phyloP scores from a whole-genome alignment of 1,140 invertebrate genomes.

The Latrodectus geometricus region DNA sequence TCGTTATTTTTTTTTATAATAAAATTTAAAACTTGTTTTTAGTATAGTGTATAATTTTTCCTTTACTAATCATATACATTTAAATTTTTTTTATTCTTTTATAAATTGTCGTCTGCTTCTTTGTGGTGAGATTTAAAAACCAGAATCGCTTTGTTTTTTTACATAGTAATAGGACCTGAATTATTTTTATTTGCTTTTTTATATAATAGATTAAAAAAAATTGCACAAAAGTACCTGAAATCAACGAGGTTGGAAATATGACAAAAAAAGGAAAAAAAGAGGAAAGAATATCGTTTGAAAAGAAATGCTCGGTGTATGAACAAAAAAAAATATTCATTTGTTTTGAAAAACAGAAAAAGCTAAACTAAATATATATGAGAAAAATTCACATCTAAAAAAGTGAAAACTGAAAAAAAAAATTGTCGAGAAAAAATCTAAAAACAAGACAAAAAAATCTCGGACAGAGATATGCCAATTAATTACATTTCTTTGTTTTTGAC shows the following conservation, averaged over 20 bases:
- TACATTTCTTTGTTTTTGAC: slow-evolving; percentile 58
- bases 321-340: slow-evolving; percentile 32
- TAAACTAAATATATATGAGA: neutral
- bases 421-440: neutral
- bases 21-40: too few relatives aligned
- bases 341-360: slow-evolving; percentile 21
- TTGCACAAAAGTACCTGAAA: neutral
- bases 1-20: too few relatives aligned
- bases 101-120: slow-evolving; percentile 39
- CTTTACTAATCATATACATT: too few relatives aligned
- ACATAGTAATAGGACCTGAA: neutral
- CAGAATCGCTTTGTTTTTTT: neutral
- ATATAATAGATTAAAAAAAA: too few relatives aligned
- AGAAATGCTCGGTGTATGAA: neutral
- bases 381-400: neutral
- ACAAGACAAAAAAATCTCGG: slow-evolving; percentile 31
- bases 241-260: neutral
- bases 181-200: neutral
- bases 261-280: neutral
- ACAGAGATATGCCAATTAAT: slow-evolving; percentile 60
- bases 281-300: neutral
- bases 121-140: neutral
- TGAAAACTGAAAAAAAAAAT: slow-evolving; percentile 18
- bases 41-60: too few relatives aligned
- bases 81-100: neutral